phyloP scores from a whole-genome alignment of 35 echinoderm and acorn worm genomes.

The Anneissia japonica region DNA sequence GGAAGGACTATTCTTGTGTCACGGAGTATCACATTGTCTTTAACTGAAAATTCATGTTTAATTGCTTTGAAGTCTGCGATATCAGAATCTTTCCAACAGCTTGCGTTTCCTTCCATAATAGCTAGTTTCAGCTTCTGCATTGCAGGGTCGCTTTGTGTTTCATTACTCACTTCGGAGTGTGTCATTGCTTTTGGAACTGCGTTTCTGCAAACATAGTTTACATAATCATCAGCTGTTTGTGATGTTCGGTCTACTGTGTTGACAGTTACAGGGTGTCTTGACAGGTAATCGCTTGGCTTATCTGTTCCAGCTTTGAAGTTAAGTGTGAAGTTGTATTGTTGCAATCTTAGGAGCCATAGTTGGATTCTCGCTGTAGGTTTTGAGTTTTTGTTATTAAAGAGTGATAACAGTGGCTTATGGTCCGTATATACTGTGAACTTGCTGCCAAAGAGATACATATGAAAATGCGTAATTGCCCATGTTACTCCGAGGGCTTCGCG shows the following conservation, averaged over 20 bases:
- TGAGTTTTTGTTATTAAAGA: slow-evolving; percentile 14
- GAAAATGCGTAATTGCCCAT: not conserved
- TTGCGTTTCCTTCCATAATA: not conserved
- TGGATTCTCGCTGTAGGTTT: slow-evolving; percentile 31
- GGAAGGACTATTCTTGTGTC: slow-evolving; percentile 8
- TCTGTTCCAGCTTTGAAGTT: slow-evolving; percentile 25
- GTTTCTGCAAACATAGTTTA: slow-evolving; percentile 13
- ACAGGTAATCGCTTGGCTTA: slow-evolving; percentile 44
- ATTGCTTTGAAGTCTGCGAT: not conserved
- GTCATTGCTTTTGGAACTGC: slow-evolving; percentile 22
- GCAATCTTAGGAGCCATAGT: slow-evolving; percentile 30
- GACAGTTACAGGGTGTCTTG: slow-evolving; percentile 7
- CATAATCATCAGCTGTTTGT: slow-evolving; percentile 18
- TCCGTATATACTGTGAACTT: slow-evolving; percentile 34
- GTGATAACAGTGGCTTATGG: slow-evolving; percentile 26
- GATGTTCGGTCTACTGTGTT: not conserved
- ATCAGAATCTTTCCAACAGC: not conserved
- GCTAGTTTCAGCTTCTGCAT: not conserved
- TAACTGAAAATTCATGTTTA: not conserved
- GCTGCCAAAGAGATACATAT: too few relatives aligned
- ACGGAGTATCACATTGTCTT: not conserved
- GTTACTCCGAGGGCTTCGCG: not conserved
- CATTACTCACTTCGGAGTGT: slow-evolving; percentile 5
- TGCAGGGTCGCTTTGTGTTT: slow-evolving; percentile 1
- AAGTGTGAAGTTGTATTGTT: slow-evolving; percentile 25